Evolutionary conservation across 2,888 invertebrate genomes (phyloP).

Genomic region (Phrixothrix hirtus): DNA sequence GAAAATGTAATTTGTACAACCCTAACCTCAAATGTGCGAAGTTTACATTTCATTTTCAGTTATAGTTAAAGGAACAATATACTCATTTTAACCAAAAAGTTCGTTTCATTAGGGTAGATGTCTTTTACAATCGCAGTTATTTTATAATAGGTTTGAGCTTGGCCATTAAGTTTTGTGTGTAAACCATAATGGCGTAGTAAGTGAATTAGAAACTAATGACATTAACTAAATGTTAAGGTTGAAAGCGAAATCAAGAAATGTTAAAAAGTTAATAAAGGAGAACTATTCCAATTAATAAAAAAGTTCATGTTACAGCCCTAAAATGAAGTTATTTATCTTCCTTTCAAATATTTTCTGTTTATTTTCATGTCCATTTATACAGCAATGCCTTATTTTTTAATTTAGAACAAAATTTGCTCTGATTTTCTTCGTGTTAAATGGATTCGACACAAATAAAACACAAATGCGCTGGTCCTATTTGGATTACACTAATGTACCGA

Average conservation of each 20-base stretch:
- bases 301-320: too few relatives aligned
- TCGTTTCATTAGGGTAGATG: constrained; percentile 1
- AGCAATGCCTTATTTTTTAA: too few relatives aligned
- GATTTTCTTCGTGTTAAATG: too few relatives aligned
- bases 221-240: background rate
- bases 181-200: constrained; percentile 1
- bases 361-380: too few relatives aligned
- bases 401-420: too few relatives aligned
- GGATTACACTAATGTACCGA: too few relatives aligned
- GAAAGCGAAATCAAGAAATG: constrained; percentile 6
- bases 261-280: background rate
- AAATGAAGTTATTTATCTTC: too few relatives aligned
- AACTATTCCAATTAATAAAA: too few relatives aligned
- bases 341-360: too few relatives aligned
- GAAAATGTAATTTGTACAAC: background rate
- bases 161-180: background rate
- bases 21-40: background rate
- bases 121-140: constrained; percentile 1
- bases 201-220: constrained; percentile 9
- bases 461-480: too few relatives aligned
- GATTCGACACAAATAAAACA: too few relatives aligned
- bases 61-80: background rate
- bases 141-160: background rate
- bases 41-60: background rate
- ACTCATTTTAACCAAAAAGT: background rate